phyloP scores from a whole-genome alignment of 2,797 vertebrate species.

The Columba guinea region DNA sequence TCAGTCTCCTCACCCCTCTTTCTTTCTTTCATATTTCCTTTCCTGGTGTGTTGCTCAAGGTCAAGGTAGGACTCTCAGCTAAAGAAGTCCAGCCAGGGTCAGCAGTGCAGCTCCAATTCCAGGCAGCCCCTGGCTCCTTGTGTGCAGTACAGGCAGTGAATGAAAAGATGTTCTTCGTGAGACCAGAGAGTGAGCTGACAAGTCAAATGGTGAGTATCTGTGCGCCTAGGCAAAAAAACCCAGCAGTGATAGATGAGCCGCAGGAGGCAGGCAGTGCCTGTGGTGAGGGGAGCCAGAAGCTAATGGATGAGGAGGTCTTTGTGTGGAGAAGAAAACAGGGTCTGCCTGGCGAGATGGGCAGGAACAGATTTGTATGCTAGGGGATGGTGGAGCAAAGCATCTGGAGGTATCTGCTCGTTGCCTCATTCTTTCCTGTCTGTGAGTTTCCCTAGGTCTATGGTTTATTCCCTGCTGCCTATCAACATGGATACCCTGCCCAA shows the following conservation, averaged over 20 bases:
- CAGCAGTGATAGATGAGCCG: neutral
- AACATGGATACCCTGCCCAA: slow-evolving; percentile 45
- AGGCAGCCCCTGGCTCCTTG: slow-evolving; percentile 80
- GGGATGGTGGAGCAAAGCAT: neutral
- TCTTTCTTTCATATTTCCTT: neutral
- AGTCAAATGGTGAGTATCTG: slow-evolving; percentile 72
- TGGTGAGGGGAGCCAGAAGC: neutral
- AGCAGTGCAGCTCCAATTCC: slow-evolving; percentile 74
- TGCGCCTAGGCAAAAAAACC: neutral
- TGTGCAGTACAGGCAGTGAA: slow-evolving; percentile 85
- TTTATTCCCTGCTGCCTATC: slow-evolving; percentile 48
- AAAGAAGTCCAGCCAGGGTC: slow-evolving; percentile 76
- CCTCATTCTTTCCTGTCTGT: neutral
- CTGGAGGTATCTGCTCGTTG: neutral
- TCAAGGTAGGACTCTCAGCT: slow-evolving; percentile 77
- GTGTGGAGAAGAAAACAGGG: neutral
- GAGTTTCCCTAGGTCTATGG: slow-evolving; percentile 45
- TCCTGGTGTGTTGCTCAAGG: slow-evolving; percentile 67
- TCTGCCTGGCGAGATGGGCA: neutral
- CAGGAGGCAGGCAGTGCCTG: neutral
- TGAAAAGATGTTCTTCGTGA: slow-evolving; percentile 76
- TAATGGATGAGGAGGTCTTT: neutral
- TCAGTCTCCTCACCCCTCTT: neutral
- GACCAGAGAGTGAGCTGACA: slow-evolving; percentile 75
- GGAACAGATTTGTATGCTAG: neutral